phyloP scores from a whole-genome alignment of 1,140 invertebrate genomes.

The Drosophila fuyamai region DNA sequence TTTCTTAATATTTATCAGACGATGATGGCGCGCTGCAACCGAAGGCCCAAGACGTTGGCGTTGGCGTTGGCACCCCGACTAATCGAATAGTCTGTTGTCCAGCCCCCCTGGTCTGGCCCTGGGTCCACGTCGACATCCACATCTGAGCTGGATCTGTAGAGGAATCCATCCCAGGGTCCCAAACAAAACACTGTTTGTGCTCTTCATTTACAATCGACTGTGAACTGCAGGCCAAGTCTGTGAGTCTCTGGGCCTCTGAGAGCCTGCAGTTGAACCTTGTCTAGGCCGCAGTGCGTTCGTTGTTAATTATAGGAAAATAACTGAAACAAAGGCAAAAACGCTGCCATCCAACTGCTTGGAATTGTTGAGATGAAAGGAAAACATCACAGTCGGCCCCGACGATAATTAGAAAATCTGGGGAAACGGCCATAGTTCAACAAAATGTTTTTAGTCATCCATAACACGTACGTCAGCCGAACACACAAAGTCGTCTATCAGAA shows the following conservation, averaged over 20 bases:
- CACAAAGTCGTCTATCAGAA: not conserved
- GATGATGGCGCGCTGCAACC: slow-evolving; percentile 42
- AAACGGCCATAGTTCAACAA: slow-evolving; percentile 17
- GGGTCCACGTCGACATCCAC: not conserved
- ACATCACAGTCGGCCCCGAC: slow-evolving; percentile 39
- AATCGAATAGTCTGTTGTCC: slow-evolving; percentile 68
- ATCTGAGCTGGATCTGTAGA: slow-evolving; percentile 22
- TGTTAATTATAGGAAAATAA: slow-evolving; percentile 71
- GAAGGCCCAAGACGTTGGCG: slow-evolving; percentile 34
- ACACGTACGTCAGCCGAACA: slow-evolving; percentile 3
- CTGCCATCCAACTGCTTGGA: slow-evolving; percentile 45
- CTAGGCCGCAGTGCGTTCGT: slow-evolving; percentile 48
- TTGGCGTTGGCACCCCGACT: slow-evolving; percentile 67
- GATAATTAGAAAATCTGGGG: slow-evolving; percentile 54
- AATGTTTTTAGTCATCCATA: slow-evolving; percentile 23
- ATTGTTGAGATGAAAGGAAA: slow-evolving; percentile 56
- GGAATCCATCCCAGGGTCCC: slow-evolving; percentile 6
- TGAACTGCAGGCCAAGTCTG: slow-evolving; percentile 52
- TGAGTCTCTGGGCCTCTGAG: slow-evolving; percentile 2
- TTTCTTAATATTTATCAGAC: slow-evolving; percentile 77
- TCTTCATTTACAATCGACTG: slow-evolving; percentile 72
- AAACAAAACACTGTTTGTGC: slow-evolving; percentile 61
- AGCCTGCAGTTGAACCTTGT: slow-evolving; percentile 53
- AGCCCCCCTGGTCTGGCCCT: slow-evolving; percentile 47
- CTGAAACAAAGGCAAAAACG: slow-evolving; percentile 48